These are phyloP conservation scores for Acanthosepion lycidas DNA, from an alignment of 2,888 invertebrate species.

Conservation along the genomic window DNA sequence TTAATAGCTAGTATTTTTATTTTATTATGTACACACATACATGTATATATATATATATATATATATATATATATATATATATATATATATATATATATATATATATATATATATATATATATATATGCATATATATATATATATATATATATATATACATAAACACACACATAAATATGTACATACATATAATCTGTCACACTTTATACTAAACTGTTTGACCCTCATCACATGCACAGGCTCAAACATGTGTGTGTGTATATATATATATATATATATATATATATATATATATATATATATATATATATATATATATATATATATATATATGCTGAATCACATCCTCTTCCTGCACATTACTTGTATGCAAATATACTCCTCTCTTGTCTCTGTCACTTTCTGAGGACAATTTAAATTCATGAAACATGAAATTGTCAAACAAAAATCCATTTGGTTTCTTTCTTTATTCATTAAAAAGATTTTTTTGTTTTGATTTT, in stretches of 20 bases:
- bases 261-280: neutral
- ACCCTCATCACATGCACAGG: no score
- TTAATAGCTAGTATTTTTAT: no score
- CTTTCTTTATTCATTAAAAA: neutral
- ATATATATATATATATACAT: no score
- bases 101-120: no score
- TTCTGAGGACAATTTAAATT: neutral
- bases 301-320: neutral
- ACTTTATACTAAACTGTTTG: no score
- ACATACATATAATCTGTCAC: no score
- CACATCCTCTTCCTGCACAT: neutral
- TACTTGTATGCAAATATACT: neutral
- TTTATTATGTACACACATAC: no score
- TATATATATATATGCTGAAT: neutral
- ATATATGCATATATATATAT: no score
- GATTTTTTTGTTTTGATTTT: neutral
- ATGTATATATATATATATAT: no score
- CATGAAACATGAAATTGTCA: slow-evolving; percentile 33
- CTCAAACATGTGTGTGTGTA: neutral
- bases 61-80: no score
- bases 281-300: neutral
- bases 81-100: no score
- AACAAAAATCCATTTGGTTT: neutral
- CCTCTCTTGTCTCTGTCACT: neutral
- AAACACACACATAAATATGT: no score